Evolutionary conservation across 2,888 invertebrate genomes (phyloP).

Genomic region (Pardosa pseudoannulata): DNA sequence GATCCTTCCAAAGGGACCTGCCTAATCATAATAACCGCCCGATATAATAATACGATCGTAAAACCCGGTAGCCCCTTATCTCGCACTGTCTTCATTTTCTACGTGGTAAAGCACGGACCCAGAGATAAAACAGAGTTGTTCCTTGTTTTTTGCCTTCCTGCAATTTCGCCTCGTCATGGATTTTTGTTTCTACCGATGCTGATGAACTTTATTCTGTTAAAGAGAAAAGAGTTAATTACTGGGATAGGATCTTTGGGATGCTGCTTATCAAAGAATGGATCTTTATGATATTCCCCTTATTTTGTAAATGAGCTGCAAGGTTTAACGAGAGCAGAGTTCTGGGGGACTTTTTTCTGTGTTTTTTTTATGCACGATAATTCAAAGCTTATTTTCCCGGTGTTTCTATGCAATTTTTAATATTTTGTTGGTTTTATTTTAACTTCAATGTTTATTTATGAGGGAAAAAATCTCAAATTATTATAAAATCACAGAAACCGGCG

Average conservation of each 20-base stretch:
- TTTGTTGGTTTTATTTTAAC: too few relatives aligned
- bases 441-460: too few relatives aligned
- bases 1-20: conserved; percentile 70
- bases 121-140: conserved; percentile 67
- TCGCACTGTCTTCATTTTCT: conserved; percentile 65
- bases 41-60: conserved; percentile 72
- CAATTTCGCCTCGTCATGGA: conserved; percentile 29
- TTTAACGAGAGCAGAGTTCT: background rate
- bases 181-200: conserved; percentile 13
- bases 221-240: conserved; percentile 13
- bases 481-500: too few relatives aligned
- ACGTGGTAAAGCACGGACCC: conserved; percentile 59
- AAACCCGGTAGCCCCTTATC: conserved; percentile 49
- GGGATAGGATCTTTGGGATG: conserved; percentile 1
- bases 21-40: conserved; percentile 71
- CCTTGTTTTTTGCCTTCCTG: conserved; percentile 21
- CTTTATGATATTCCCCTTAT: background rate
- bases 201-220: conserved; percentile 44
- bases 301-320: conserved; percentile 3
- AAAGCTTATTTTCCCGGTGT: too few relatives aligned
- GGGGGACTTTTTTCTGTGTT: background rate
- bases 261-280: conserved; percentile 1
- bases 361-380: background rate
- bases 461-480: too few relatives aligned
- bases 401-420: too few relatives aligned